Conservation (phyloP, 2,888 invertebrate species). For the Belgica antarctica region DNA sequence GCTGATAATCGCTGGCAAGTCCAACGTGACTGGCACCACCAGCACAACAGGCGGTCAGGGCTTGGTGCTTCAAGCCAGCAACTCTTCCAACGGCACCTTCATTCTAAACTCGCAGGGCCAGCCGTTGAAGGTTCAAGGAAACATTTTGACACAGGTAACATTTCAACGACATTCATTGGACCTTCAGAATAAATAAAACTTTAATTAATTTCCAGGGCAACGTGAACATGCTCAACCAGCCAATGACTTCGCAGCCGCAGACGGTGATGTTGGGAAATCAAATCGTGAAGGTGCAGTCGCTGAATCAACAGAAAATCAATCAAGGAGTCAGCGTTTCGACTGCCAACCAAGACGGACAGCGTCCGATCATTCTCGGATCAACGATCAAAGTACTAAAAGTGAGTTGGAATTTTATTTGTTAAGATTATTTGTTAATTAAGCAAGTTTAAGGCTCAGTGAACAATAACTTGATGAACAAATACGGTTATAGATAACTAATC, state of each 20-base stretch:
- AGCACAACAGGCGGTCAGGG: constrained; percentile 50
- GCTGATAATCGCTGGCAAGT: constrained; percentile 58
- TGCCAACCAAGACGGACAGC: constrained; percentile 34
- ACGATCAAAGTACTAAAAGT: constrained; percentile 45
- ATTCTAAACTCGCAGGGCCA: constrained; percentile 50
- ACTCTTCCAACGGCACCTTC: constrained; percentile 47
- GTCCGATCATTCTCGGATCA: constrained; percentile 45
- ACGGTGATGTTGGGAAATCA: constrained; percentile 56
- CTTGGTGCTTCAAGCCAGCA: constrained; percentile 54
- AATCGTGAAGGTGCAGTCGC: constrained; percentile 50
- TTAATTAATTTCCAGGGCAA: constrained; percentile 45
- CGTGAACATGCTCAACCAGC: constrained; percentile 47
- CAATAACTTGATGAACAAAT: too few relatives aligned
- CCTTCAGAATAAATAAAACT: neutral
- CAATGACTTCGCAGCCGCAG: constrained; percentile 49
- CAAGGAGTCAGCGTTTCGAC: constrained; percentile 47
- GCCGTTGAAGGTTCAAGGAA: constrained; percentile 53
- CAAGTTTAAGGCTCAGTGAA: too few relatives aligned
- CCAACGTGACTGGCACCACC: constrained; percentile 51
- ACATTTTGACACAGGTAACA: constrained; percentile 48
- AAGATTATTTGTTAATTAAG: neutral
- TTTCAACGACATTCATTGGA: neutral
- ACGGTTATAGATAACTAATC: too few relatives aligned
- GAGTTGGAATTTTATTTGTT: neutral
- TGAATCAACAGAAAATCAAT: constrained; percentile 28